Base-by-base conservation (phyloP, 2,888 invertebrate species). In the Agrilus biguttatus region DNA sequence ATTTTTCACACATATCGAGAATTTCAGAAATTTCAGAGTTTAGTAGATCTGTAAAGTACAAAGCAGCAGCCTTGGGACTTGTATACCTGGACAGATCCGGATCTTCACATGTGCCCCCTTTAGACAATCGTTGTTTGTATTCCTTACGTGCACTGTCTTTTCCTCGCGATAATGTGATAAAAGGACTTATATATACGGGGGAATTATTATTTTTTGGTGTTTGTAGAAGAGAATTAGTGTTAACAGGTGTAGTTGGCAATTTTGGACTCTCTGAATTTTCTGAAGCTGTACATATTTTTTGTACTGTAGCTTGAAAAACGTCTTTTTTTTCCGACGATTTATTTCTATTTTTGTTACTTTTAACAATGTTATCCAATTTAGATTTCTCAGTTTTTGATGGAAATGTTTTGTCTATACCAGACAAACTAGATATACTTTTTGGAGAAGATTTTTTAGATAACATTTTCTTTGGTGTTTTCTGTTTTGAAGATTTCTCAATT, bases 81-180 rank as follows among this genome's bases (percentile, higher is more conserved):
- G 57, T 59, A 37, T 42, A 44, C 14, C 48, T 45, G 2, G 49
- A 49, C 14, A 56, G 49, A 28, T 48, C 46, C 33, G 40, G 13
- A 45, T 41, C 4, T 28, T 28, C 28, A 10, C 2, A 8, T 28
- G 42, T 38, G 49, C 51, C 52, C 42, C 51, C 53, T 39, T 46
- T 49, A 1, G 54, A 56, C 10, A 47, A 51, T 42, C 69, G 65
- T 1, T 49, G 43, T 19, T 53, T 47, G 45, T 52, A 72, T 52
- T 80, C 79, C 38, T 65, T 71, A 32, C 75, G 63, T 1, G 74
- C 74, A 50, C 71, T 76, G 2, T 62, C 66, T 50, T 79, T 80
- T 0, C 78, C 79, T 17, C 78, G 60, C 1, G 74, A 74, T 41
- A 71, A 53, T 1, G 75, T 77, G 1, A 80, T 70, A 56, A 69